Base-by-base conservation (phyloP, 2,888 invertebrate species). In the Sarcophaga variegata region DNA sequence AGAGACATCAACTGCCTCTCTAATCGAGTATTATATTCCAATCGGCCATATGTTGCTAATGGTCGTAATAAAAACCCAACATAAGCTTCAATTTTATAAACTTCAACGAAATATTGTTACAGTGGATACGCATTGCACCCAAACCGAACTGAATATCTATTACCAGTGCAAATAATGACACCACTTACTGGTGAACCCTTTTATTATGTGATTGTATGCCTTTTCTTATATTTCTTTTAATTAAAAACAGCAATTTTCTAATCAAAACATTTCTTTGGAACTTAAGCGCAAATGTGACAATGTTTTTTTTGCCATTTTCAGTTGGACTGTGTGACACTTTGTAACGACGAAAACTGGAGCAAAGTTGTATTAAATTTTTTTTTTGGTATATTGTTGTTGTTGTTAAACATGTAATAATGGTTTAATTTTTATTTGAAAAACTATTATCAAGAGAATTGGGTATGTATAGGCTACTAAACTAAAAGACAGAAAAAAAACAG, bases 291-390 rank as follows among this genome's bases (percentile, higher is more conserved):
- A 14, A 11, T 77, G 8, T 77, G 54, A 54, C 54, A 17, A 47
- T n/a, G 27, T 60, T 64, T 20, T n/a, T 62, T 20, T 62, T 62
- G n/a, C 62, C 3, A 62, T 62, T 54, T 54, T 54, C 17, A 17
- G 54, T 54, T 14, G 54, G 54, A 54, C 54, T 54, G 4, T 54
- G 14, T 74, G 81, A 81, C 81, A 81, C 47, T 67, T 81, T 67
- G 27, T 49, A 67, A 81, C 49, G 59, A 25, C 6, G 17, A 74
- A 69, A 67, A 72, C 14, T 66, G 20, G 8, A 66, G 72, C 17
- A 12, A 71, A 60, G 54, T 14, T 54, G 54, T 54, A 4, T 14
- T 4, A 54, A 37, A 37, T 8, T 6, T 67, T 45, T n/a, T 59
- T 70, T 49, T 27, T 20, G 20, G 5, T 60, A 22, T 1, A 67